These are phyloP conservation scores for Danio aesculapii DNA, from an alignment of 2,797 vertebrate species.

Conservation along the genomic window DNA sequence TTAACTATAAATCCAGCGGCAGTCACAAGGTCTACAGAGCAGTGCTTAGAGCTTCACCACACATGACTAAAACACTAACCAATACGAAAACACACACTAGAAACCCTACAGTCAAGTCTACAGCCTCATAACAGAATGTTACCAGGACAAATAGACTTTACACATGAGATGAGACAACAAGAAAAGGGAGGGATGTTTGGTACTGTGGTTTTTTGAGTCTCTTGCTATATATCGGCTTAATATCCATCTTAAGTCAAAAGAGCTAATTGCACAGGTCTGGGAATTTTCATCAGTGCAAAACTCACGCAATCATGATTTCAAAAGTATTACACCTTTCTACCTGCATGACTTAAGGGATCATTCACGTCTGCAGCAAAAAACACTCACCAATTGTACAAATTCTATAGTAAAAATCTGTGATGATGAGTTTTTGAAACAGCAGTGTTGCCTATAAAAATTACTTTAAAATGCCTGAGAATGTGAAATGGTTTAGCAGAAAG, in stretches of 20 bases:
- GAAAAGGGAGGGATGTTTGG: background rate
- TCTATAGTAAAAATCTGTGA: background rate
- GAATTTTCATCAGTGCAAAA: background rate
- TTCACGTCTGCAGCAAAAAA: background rate
- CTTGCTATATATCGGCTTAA: no score
- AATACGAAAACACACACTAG: slow-evolving; percentile 1
- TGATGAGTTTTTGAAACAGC: no score
- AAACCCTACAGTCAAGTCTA: background rate
- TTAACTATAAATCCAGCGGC: slow-evolving; percentile 26
- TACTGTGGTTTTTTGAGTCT: no score
- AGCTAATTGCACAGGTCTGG: no score
- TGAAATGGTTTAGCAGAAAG: no score
- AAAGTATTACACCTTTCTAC: background rate
- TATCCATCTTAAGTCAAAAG: no score
- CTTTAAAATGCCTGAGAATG: no score
- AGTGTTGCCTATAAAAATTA: no score
- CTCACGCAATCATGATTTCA: no score
- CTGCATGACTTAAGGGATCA: background rate
- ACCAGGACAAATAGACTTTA: background rate
- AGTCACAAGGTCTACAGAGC: slow-evolving; percentile 5
- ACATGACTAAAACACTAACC: background rate
- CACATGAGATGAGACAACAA: slow-evolving; percentile 26
- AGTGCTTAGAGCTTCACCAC: slow-evolving; percentile 13
- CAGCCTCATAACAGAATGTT: background rate
- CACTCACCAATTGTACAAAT: background rate